phyloP scores from a whole-genome alignment of 2,113 vertebrate species.

The Lepus timidus region DNA sequence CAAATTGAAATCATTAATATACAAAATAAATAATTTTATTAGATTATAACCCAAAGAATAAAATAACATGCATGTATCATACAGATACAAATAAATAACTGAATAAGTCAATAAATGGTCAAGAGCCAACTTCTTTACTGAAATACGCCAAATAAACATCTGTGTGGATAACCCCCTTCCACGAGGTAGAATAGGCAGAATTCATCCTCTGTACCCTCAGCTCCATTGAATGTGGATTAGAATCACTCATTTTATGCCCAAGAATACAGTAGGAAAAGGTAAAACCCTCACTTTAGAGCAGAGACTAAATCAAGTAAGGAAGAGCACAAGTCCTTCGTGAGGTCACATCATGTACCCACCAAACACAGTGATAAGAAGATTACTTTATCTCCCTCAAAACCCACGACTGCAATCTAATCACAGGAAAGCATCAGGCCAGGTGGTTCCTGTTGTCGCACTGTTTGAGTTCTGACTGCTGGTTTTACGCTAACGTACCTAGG shows the following conservation, averaged over 20 bases:
- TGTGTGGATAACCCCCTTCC: background rate
- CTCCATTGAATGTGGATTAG: background rate
- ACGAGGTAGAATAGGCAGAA: accelerated
- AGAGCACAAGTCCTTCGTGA: background rate
- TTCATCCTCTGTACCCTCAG: background rate
- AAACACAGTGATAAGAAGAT: background rate
- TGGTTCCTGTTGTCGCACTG: no score
- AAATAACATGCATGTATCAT: background rate
- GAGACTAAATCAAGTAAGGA: background rate
- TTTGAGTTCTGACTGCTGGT: no score
- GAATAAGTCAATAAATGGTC: background rate
- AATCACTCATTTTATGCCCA: background rate
- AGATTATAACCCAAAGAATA: background rate
- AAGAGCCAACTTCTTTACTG: background rate
- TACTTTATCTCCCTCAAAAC: background rate
- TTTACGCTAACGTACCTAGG: no score
- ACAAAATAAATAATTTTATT: background rate
- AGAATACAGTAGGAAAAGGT: background rate
- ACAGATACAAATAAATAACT: background rate
- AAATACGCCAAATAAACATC: background rate
- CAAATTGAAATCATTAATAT: background rate
- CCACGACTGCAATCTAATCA: background rate
- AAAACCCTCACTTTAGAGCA: background rate
- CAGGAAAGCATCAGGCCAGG: background rate
- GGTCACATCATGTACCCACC: accelerated